These are phyloP conservation scores for Notolepis coatsorum DNA, from an alignment of 2,797 vertebrate species.

Conservation along the genomic window DNA sequence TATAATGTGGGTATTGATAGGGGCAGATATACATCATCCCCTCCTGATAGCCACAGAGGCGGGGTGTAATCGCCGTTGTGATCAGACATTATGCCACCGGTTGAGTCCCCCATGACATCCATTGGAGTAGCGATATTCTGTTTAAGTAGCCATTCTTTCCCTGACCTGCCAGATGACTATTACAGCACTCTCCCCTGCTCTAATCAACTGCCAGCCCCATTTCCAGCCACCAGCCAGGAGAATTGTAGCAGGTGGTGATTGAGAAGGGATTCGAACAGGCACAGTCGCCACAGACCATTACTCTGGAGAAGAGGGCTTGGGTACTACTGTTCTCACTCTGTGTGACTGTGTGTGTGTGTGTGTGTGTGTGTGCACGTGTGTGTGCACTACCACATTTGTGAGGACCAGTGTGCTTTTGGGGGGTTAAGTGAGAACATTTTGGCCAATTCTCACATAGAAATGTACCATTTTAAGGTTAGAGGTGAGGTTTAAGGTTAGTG, in stretches of 20 bases:
- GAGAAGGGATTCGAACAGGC: slow-evolving; percentile 53
- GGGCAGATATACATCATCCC: too few relatives aligned
- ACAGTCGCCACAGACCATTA: slow-evolving; percentile 54
- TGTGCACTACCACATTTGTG: too few relatives aligned
- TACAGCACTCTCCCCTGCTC: slow-evolving; percentile 36
- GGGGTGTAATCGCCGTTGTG: too few relatives aligned
- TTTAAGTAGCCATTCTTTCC: slow-evolving; percentile 41
- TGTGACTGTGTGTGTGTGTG: slow-evolving; percentile 6
- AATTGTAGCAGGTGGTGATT: slow-evolving; percentile 48
- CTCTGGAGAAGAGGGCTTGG: slow-evolving; percentile 29
- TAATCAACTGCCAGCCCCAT: slow-evolving; percentile 66
- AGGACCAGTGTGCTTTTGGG: too few relatives aligned
- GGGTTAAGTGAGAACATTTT: too few relatives aligned
- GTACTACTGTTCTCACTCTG: slow-evolving; percentile 27
- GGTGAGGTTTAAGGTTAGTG: too few relatives aligned
- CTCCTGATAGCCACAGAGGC: too few relatives aligned
- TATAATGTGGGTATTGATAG: too few relatives aligned
- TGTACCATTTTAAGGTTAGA: not conserved
- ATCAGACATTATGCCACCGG: too few relatives aligned
- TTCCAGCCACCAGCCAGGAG: slow-evolving; percentile 53
- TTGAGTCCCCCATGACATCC: too few relatives aligned
- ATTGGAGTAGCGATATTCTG: too few relatives aligned
- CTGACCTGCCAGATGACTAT: slow-evolving; percentile 38
- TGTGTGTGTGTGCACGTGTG: not conserved
- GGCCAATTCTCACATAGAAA: too few relatives aligned